Percentiles rank a stretch among this genome's conserved stretches.
phyloP scores from a whole-genome alignment of 2,888 invertebrate species.

The Selenia dentaria region DNA sequence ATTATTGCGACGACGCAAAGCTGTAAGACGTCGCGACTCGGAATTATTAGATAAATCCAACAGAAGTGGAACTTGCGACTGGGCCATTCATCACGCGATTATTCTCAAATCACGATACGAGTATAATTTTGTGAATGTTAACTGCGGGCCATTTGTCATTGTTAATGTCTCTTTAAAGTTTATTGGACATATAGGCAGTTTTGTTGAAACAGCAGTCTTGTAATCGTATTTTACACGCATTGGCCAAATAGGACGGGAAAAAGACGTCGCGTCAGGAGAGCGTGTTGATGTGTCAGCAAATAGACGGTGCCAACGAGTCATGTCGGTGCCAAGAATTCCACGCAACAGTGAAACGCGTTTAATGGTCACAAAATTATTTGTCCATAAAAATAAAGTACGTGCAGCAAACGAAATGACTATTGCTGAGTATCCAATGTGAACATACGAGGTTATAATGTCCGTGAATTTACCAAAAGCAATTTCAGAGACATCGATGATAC shows the following conservation, averaged over 20 bases:
- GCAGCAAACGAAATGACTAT: slow-evolving; percentile 5
- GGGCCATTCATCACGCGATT: slow-evolving; percentile 69
- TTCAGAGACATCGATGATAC: not conserved
- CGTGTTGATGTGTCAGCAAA: slow-evolving; percentile 37
- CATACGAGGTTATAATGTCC: not conserved
- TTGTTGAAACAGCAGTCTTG: slow-evolving; percentile 45
- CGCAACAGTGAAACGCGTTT: slow-evolving; percentile 25
- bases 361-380: slow-evolving; percentile 25
- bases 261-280: slow-evolving; percentile 27
- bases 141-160: slow-evolving; percentile 62
- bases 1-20: slow-evolving; percentile 43
- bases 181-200: slow-evolving; percentile 53
- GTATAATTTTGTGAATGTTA: slow-evolving; percentile 70
- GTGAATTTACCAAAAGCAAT: not conserved
- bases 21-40: slow-evolving; percentile 44
- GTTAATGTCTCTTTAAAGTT: slow-evolving; percentile 70
- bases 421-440: not conserved
- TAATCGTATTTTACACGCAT: slow-evolving; percentile 26
- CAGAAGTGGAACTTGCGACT: slow-evolving; percentile 55
- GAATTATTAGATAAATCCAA: slow-evolving; percentile 52
- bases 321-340: slow-evolving; percentile 32
- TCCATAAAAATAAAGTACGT: slow-evolving; percentile 19
- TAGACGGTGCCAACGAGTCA: slow-evolving; percentile 35
- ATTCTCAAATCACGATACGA: slow-evolving; percentile 73
- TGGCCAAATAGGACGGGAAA: slow-evolving; percentile 21